A percentile compares a stretch with the other conserved stretches of the same genome.
Conservation (phyloP, 2,797 vertebrate species). For the Otolemur crassicaudatus region DNA sequence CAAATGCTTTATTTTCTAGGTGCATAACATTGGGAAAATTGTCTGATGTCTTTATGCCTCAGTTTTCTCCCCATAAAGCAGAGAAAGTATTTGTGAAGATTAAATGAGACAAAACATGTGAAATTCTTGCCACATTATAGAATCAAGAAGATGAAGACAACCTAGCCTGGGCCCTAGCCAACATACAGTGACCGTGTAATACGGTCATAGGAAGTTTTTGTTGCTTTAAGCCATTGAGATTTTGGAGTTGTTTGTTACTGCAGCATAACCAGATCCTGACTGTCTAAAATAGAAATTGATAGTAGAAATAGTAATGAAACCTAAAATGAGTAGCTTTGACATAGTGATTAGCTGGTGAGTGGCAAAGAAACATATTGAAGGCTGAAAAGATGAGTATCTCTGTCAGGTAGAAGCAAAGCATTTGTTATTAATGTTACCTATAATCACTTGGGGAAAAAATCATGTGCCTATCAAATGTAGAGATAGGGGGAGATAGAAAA, state of each 20-base stretch:
- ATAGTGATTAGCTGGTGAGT: background rate
- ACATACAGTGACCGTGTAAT: background rate
- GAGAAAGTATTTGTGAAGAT: background rate
- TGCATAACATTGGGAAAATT: background rate
- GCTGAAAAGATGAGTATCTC: background rate
- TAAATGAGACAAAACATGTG: background rate
- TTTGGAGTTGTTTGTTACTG: background rate
- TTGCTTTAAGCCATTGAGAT: background rate
- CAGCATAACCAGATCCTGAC: background rate
- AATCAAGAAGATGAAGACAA: background rate
- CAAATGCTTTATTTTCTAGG: conserved; percentile 8
- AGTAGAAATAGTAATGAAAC: background rate
- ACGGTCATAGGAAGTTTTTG: background rate
- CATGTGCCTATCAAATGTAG: background rate
- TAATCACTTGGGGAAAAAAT: background rate
- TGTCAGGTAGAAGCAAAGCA: background rate
- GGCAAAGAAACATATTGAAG: background rate
- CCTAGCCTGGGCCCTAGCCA: background rate
- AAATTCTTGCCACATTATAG: background rate
- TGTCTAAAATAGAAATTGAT: conserved; percentile 8
- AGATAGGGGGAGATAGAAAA: background rate
- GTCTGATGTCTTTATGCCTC: background rate
- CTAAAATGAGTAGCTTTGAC: background rate
- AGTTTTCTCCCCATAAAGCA: background rate
- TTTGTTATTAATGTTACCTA: background rate